These are phyloP conservation scores for Microtus ochrogaster DNA, from an alignment of 2,113 vertebrate species.

Conservation along the genomic window DNA sequence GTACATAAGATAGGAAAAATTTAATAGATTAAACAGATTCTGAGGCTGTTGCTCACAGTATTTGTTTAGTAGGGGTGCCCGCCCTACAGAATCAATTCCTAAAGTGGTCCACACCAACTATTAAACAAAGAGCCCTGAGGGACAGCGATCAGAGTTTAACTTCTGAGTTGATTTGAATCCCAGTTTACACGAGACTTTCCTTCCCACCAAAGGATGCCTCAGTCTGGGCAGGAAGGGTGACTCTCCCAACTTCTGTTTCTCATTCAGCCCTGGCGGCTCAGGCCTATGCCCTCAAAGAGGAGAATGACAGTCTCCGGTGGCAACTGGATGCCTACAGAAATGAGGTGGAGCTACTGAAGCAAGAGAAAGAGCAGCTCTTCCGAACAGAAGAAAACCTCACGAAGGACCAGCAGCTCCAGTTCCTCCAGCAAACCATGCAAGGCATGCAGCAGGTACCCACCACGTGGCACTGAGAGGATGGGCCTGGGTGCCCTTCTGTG, in stretches of 20 bases:
- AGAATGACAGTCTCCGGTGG: constrained; percentile 98
- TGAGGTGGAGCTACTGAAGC: constrained; percentile 95
- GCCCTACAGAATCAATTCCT: background rate
- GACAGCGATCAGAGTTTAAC: background rate
- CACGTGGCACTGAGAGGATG: background rate
- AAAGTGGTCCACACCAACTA: background rate
- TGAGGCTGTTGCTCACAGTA: background rate
- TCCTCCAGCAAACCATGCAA: constrained; percentile 95
- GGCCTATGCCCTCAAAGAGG: constrained; percentile 93
- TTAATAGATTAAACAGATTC: background rate
- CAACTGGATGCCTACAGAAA: constrained; percentile 97
- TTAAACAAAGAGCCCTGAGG: background rate
- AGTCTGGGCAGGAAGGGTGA: background rate
- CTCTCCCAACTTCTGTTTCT: constrained; percentile 64
- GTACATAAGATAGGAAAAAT: background rate
- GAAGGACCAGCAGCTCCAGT: constrained; percentile 92
- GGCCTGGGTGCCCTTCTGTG: rapidly evolving
- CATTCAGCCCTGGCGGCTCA: constrained; percentile 91
- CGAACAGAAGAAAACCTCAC: constrained; percentile 90
- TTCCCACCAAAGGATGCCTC: background rate
- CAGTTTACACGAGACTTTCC: background rate
- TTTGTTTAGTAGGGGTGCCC: background rate
- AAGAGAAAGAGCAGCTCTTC: constrained; percentile 91
- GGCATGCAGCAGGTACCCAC: constrained; percentile 95
- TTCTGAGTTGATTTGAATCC: background rate